Evolutionary conservation across 2,797 vertebrate genomes (phyloP).

Genomic region (Coreius guichenoti): DNA sequence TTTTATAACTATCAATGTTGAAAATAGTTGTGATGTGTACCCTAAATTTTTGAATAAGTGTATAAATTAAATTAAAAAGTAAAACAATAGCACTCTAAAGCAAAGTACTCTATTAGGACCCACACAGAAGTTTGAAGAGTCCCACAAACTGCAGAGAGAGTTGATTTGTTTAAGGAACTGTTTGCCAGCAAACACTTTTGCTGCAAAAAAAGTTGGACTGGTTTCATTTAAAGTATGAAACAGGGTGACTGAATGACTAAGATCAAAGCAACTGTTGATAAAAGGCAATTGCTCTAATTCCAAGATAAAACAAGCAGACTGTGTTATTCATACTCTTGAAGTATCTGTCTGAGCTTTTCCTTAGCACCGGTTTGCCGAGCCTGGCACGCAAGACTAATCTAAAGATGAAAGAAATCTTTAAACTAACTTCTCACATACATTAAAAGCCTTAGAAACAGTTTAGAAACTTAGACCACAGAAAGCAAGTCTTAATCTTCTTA

Average conservation of each 20-base stretch:
- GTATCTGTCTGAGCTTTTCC: constrained; percentile 13
- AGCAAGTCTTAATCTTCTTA: constrained; percentile 17
- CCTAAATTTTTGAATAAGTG: neutral
- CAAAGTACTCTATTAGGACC: neutral
- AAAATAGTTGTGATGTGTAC: neutral
- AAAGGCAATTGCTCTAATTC: neutral
- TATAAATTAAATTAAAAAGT: neutral
- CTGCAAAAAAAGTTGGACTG: neutral
- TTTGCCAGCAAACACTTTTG: neutral
- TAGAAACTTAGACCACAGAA: neutral
- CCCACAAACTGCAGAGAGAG: neutral
- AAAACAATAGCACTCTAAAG: too few relatives aligned
- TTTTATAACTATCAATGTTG: neutral
- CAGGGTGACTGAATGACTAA: neutral
- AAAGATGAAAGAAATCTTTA: constrained; percentile 25
- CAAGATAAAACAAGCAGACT: neutral
- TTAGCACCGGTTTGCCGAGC: neutral
- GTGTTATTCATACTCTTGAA: constrained; percentile 10
- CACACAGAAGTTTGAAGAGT: neutral
- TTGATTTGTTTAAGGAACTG: neutral
- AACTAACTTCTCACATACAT: constrained; percentile 16
- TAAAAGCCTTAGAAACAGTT: neutral
- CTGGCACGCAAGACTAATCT: constrained; percentile 13
- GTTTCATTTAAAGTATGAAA: constrained; percentile 1
- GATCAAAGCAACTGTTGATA: constrained; percentile 13